phyloP scores from a whole-genome alignment of 2,797 vertebrate genomes.

The Eulemur albifrons region DNA sequence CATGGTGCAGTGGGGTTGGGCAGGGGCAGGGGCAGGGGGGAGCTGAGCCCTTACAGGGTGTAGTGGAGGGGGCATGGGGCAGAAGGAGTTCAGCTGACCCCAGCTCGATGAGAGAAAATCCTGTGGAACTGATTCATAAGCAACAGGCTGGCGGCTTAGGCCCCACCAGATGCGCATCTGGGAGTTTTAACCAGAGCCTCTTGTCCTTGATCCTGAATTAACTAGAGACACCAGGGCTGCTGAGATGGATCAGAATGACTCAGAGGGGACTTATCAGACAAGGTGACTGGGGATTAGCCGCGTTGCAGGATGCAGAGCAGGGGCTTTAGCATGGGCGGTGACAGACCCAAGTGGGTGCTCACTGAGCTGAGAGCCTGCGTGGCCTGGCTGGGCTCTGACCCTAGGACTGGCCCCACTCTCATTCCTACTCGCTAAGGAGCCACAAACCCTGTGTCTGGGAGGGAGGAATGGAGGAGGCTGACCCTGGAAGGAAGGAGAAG shows the following conservation, averaged over 20 bases:
- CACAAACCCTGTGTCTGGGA: neutral
- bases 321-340: neutral
- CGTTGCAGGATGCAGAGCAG: neutral
- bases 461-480: neutral
- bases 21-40: neutral
- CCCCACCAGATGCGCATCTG: conserved; percentile 30
- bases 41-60: neutral
- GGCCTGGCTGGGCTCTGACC: neutral
- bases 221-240: neutral
- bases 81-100: neutral
- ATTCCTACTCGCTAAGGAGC: neutral
- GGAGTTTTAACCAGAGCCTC: conserved; percentile 41
- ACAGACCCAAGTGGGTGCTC: neutral
- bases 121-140: conserved; percentile 25
- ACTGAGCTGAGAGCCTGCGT: neutral
- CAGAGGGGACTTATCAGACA: conserved; percentile 53
- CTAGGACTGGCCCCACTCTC: neutral
- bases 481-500: neutral
- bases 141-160: conserved; percentile 52
- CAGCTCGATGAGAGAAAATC: conserved; percentile 42
- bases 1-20: rapidly evolving
- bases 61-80: neutral
- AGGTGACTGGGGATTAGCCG: conserved; percentile 61
- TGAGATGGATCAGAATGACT: conserved; percentile 53
- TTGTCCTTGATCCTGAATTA: conserved; percentile 72